These are phyloP conservation scores for Drosophila fuyamai DNA, from an alignment of 1,140 invertebrate genomes.

Conservation along the genomic window DNA sequence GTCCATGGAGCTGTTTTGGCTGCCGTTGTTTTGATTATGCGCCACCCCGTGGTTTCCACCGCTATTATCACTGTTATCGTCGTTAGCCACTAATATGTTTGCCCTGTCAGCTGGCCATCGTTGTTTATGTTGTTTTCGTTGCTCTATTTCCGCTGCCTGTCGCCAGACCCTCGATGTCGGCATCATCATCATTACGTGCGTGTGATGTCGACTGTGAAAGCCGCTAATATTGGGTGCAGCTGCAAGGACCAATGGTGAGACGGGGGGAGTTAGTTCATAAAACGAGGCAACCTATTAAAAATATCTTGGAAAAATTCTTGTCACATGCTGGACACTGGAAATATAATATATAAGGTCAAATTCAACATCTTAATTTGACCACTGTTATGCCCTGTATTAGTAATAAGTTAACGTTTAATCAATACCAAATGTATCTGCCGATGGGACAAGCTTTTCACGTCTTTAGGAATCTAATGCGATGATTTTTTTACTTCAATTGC, in stretches of 20 bases:
- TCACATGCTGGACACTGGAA: no score
- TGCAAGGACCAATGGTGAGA: slow-evolving; percentile 31
- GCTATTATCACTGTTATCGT: slow-evolving; percentile 47
- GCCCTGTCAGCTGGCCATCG: slow-evolving; percentile 35
- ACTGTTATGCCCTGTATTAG: no score
- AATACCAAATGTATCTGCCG: no score
- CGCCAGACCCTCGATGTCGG: slow-evolving; percentile 19
- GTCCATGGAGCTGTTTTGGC: slow-evolving; percentile 36
- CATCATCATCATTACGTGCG: slow-evolving; percentile 16
- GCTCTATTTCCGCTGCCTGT: slow-evolving; percentile 48
- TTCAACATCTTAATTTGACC: no score
- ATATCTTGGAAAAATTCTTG: not conserved
- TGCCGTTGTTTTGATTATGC: slow-evolving; percentile 60
- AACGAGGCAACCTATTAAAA: not conserved
- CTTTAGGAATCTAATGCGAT: no score
- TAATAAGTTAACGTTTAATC: no score
- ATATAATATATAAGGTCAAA: no score
- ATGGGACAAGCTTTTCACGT: no score
- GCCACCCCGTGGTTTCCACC: slow-evolving; percentile 16
- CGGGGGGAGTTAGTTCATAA: not conserved
- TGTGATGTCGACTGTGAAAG: slow-evolving; percentile 14
- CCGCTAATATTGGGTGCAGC: slow-evolving; percentile 41
- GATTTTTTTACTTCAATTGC: no score
- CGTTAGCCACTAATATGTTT: slow-evolving; percentile 76
- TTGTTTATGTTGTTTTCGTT: slow-evolving; percentile 58